Conservation (phyloP, 2,113 vertebrate species). For the Tympanuchus pallidicinctus region DNA sequence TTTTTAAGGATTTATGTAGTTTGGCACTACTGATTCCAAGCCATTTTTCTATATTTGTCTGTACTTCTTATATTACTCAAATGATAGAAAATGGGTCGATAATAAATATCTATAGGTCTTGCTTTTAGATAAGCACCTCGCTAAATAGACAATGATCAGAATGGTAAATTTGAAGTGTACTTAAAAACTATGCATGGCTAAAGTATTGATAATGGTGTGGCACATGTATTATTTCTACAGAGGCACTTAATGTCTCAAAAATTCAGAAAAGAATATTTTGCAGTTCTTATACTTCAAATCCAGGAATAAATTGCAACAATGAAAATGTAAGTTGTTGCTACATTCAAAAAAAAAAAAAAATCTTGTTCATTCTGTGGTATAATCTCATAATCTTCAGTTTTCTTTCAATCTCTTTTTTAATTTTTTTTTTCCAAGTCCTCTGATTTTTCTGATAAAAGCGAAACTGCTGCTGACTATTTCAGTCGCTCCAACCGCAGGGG, state of each 20-base stretch:
- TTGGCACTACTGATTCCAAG: background rate
- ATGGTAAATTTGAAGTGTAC: background rate
- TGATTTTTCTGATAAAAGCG: constrained; percentile 88
- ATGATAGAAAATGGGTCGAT: background rate
- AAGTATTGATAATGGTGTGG: background rate
- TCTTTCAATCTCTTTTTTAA: constrained; percentile 36
- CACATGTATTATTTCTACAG: background rate
- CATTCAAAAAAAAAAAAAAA: background rate
- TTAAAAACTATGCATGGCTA: background rate
- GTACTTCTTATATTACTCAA: background rate
- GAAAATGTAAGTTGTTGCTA: background rate
- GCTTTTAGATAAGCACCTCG: background rate
- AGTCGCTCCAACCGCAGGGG: constrained; percentile 91
- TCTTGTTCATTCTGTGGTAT: background rate
- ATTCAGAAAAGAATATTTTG: background rate
- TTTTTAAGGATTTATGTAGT: background rate
- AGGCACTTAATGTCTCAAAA: background rate
- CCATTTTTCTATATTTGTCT: background rate
- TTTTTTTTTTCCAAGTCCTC: constrained; percentile 78
- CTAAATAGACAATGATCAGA: background rate
- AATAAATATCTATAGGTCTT: background rate
- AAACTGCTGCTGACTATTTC: constrained; percentile 95
- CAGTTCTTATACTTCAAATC: background rate
- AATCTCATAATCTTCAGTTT: constrained; percentile 11
- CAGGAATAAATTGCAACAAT: background rate